These are phyloP conservation scores for Nothobranchius kuhntae DNA, from an alignment of 2,113 vertebrate species.

Conservation along the genomic window DNA sequence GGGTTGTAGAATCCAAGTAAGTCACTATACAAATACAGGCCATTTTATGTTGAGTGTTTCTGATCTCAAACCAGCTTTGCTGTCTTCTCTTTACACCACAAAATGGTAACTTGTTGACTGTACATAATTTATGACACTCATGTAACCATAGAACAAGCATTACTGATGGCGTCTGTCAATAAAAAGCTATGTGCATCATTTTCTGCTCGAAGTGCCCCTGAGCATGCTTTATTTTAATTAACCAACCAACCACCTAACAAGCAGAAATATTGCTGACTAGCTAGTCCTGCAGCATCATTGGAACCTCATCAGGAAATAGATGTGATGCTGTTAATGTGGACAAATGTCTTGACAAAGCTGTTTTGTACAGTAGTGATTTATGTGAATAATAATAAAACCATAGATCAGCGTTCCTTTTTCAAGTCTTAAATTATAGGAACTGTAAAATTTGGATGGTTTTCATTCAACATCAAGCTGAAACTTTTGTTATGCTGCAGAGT, in stretches of 20 bases:
- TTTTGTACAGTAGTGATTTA: conserved; percentile 34
- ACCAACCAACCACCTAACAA: conserved; percentile 20
- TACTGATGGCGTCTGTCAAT: conserved; percentile 19
- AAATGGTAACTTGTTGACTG: neutral
- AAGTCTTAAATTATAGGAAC: neutral
- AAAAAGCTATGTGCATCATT: conserved; percentile 13
- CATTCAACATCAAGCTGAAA: too few species aligned
- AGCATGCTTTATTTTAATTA: conserved; percentile 22
- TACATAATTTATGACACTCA: neutral
- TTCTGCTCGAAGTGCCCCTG: neutral
- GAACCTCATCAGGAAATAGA: conserved; percentile 28
- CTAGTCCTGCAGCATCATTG: conserved; percentile 20
- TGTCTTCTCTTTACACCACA: neutral
- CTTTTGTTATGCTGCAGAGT: too few species aligned
- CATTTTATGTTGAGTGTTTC: neutral
- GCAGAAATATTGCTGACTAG: conserved; percentile 39
- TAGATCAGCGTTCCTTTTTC: neutral
- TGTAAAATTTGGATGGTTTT: neutral
- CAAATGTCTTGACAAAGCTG: conserved; percentile 32
- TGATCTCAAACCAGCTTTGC: neutral
- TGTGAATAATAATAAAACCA: conserved; percentile 22
- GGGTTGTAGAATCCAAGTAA: too few species aligned
- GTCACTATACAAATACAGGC: too few species aligned
- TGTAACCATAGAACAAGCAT: conserved; percentile 6
- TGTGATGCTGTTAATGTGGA: conserved; percentile 11